These are phyloP conservation scores for Hyperoplus lanceolatus DNA, from an alignment of 2,797 vertebrate genomes.

Conservation along the genomic window DNA sequence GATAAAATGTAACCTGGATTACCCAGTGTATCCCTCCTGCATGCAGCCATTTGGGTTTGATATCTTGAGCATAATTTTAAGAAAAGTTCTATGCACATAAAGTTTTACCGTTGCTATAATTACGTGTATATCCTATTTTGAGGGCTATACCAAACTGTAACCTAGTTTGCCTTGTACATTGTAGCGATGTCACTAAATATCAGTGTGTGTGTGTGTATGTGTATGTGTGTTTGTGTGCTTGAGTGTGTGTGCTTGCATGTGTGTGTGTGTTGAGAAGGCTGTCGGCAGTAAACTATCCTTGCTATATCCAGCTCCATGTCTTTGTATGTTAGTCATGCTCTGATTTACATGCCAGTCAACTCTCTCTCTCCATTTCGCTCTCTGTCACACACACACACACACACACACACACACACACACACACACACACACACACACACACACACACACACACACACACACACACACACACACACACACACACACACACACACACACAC, in stretches of 20 bases:
- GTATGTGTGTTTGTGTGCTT: conserved; percentile 26
- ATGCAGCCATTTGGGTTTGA: not conserved
- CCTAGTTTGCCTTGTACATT: not conserved
- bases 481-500: conserved; percentile 4
- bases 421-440: not conserved
- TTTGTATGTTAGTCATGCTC: conserved; percentile 52
- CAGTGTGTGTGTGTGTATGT: not conserved
- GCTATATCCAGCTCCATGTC: conserved; percentile 40
- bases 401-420: conserved; percentile 8
- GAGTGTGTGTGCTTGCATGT: conserved; percentile 25
- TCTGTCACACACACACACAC: not conserved
- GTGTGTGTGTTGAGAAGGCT: not conserved
- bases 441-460: conserved; percentile 15
- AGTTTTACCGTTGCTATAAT: not conserved
- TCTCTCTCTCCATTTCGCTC: conserved; percentile 13
- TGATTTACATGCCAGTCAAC: conserved; percentile 47
- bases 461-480: conserved; percentile 11
- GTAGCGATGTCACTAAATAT: not conserved
- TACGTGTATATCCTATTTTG: not conserved
- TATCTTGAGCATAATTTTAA: not conserved
- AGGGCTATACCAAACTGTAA: not conserved
- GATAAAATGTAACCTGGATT: too few species aligned
- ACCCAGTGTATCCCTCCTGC: too few species aligned
- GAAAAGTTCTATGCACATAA: not conserved
- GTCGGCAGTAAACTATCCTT: conserved; percentile 44